These are phyloP conservation scores for Deilephila porcellus DNA, from an alignment of 2,888 invertebrate genomes.

Conservation along the genomic window DNA sequence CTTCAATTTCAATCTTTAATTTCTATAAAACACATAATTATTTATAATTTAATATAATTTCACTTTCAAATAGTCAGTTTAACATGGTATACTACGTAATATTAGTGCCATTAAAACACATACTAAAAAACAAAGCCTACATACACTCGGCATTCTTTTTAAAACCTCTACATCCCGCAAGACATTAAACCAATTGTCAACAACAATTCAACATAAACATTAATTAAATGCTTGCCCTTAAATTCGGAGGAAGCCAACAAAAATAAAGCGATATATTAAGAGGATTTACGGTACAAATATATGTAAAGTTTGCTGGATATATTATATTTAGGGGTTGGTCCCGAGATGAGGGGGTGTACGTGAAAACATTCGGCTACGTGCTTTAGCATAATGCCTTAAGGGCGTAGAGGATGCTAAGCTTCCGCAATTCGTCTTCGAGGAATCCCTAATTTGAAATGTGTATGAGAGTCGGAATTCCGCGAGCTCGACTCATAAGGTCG, in stretches of 20 bases:
- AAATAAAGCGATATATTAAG: constrained; percentile 83
- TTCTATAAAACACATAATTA: no score
- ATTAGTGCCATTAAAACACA: no score
- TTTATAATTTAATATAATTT: no score
- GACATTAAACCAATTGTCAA: constrained; percentile 69
- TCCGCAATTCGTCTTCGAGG: constrained; percentile 82
- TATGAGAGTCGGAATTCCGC: constrained; percentile 68
- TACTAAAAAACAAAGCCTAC: no score
- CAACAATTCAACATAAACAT: constrained; percentile 75
- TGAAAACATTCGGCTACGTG: constrained; percentile 83
- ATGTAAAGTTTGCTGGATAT: constrained; percentile 85
- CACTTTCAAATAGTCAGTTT: no score
- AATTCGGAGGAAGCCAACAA: constrained; percentile 80
- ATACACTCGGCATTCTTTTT: no score
- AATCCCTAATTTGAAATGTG: constrained; percentile 84
- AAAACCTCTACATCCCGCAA: constrained; percentile 50
- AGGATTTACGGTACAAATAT: constrained; percentile 85
- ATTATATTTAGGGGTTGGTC: constrained; percentile 83
- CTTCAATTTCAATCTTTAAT: no score
- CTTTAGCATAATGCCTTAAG: constrained; percentile 82
- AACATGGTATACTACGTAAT: no score
- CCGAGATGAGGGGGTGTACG: constrained; percentile 78
- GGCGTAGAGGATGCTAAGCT: constrained; percentile 76
- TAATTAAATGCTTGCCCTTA: constrained; percentile 80
- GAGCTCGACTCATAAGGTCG: constrained; percentile 36